Percentiles rank a stretch among this genome's conserved stretches.
Evolutionary conservation across 1,140 invertebrate species (phyloP).

Genomic region (Brachionus asplanchnoidis): DNA sequence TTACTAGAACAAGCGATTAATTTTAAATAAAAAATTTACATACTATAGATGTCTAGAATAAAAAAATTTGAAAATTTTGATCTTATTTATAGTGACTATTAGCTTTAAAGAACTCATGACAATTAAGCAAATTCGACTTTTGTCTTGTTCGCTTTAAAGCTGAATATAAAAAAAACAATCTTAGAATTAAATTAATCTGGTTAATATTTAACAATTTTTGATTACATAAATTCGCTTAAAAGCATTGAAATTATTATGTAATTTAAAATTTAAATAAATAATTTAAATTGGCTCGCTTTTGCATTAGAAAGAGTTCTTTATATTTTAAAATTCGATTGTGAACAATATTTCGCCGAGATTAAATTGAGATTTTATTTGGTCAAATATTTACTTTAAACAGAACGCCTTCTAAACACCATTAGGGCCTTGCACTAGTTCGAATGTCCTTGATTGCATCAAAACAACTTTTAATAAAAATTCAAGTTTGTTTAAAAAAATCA

Average conservation of each 20-base stretch:
- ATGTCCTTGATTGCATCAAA: background rate
- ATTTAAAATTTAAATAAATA: slow-evolving; percentile 8
- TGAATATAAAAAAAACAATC: background rate
- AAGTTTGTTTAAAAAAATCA: background rate
- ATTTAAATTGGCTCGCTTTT: background rate
- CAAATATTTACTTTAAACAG: background rate
- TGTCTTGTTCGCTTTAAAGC: background rate
- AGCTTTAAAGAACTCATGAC: background rate
- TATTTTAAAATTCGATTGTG: background rate
- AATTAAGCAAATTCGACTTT: background rate
- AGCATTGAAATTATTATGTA: background rate
- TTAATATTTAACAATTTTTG: background rate
- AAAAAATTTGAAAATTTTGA: background rate
- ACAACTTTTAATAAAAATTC: background rate
- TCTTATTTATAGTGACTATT: background rate
- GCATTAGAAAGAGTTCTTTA: background rate
- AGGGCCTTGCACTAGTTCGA: background rate
- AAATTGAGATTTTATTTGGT: background rate
- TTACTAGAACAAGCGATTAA: background rate
- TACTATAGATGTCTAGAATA: background rate
- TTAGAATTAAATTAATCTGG: background rate
- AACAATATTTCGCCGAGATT: background rate
- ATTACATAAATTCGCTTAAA: background rate
- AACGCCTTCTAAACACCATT: background rate
- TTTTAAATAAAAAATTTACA: background rate